A percentile compares a stretch with the other conserved stretches of the same genome.
Conservation (phyloP, 2,113 vertebrate species). For the Phylloscopus whistleri region DNA sequence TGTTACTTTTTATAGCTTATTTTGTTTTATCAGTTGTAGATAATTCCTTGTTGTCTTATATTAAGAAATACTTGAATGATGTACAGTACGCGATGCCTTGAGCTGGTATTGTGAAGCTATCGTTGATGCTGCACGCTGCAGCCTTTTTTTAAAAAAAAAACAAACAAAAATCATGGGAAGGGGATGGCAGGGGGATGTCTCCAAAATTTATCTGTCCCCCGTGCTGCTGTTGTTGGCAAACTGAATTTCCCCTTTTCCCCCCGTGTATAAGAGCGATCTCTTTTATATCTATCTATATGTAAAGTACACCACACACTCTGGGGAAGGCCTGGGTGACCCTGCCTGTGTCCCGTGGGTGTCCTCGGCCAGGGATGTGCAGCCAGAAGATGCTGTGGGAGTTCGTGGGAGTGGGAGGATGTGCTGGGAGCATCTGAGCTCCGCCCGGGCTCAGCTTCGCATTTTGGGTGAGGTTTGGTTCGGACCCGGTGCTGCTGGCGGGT, state of each 20-base stretch:
- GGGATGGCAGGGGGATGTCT: neutral
- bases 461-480: neutral
- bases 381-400: neutral
- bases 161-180: neutral
- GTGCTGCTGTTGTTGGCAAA: neutral
- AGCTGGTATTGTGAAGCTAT: slow-evolving; percentile 41
- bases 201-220: neutral
- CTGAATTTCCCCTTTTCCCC: neutral
- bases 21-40: slow-evolving; percentile 54
- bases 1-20: slow-evolving; percentile 28
- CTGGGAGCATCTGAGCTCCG: neutral
- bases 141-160: neutral
- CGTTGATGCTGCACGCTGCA: neutral
- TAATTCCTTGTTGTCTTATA: slow-evolving; percentile 59
- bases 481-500: rapidly evolving
- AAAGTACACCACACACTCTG: neutral
- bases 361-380: neutral
- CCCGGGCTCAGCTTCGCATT: neutral
- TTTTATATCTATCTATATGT: neutral
- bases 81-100: slow-evolving; percentile 25
- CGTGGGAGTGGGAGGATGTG: neutral
- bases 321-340: neutral
- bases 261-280: rapidly evolving
- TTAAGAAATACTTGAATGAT: slow-evolving; percentile 75
- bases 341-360: neutral